Evolutionary conservation across 2,797 vertebrate species (phyloP).

Genomic region (Capromys pilorides): DNA sequence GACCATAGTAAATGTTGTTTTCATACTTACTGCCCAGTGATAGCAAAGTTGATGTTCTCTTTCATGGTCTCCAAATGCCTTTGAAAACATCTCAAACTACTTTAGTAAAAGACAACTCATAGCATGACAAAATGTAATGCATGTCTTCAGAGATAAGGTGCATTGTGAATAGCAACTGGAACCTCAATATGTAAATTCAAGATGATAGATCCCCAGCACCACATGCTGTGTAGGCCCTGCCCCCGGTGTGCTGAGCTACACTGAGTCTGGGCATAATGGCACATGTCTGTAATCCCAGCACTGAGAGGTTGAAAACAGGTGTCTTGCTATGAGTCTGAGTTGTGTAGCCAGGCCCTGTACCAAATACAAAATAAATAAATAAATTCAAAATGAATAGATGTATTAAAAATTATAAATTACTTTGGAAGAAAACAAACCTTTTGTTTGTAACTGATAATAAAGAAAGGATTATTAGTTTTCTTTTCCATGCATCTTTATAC

Average conservation of each 20-base stretch:
- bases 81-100: slow-evolving; percentile 60
- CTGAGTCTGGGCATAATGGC: too few species aligned
- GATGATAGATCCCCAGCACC: neutral
- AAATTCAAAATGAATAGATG: neutral
- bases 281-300: too few species aligned
- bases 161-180: slow-evolving; percentile 43
- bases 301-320: too few species aligned
- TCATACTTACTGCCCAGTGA: neutral
- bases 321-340: too few species aligned
- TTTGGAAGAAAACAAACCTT: neutral
- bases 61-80: neutral
- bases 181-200: slow-evolving; percentile 1
- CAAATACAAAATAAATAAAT: too few species aligned
- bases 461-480: neutral
- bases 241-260: too few species aligned
- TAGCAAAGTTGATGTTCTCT: neutral
- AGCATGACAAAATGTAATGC: neutral
- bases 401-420: slow-evolving; percentile 24
- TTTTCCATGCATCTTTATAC: neutral
- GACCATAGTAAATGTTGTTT: neutral
- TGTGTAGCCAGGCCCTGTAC: too few species aligned
- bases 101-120: slow-evolving; percentile 39
- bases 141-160: slow-evolving; percentile 37
- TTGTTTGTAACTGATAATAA: slow-evolving; percentile 38
- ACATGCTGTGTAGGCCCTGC: too few species aligned